phyloP scores from a whole-genome alignment of 2,888 invertebrate species.

The Thysanoteuthis rhombus region DNA sequence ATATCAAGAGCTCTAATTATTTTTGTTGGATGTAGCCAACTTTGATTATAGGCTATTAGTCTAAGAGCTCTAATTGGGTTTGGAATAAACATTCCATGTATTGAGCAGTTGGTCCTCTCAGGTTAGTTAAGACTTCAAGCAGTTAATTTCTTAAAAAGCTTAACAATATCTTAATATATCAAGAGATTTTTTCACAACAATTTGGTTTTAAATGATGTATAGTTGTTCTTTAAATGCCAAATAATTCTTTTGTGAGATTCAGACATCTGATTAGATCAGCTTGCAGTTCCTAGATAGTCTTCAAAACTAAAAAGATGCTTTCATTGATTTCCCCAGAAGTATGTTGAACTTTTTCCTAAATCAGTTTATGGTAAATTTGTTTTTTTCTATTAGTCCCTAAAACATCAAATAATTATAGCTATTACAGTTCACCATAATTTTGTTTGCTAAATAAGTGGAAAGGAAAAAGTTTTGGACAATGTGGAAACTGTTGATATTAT shows the following conservation, averaged over 20 bases:
- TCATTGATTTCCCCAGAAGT: background rate
- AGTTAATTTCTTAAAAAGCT: background rate
- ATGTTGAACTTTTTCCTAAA: no score
- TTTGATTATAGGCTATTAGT: background rate
- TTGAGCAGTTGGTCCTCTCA: background rate
- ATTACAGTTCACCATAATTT: no score
- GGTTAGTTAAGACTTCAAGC: background rate
- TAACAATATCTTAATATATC: background rate
- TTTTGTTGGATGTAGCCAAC: background rate
- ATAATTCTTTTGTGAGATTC: background rate
- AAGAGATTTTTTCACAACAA: background rate
- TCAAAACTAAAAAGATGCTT: background rate
- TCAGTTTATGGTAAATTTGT: no score
- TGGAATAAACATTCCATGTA: background rate
- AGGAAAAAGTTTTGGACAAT: no score
- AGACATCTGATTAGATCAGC: background rate
- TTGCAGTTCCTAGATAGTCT: background rate
- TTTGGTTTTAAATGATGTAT: background rate
- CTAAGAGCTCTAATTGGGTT: background rate
- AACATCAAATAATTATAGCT: no score
- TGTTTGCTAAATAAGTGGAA: no score
- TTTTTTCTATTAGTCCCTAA: no score
- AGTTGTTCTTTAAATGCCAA: background rate
- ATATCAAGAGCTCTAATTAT: background rate
- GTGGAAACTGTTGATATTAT: no score